Base-by-base conservation (phyloP, 2,113 vertebrate genomes). In the Nycticryphes semicollaris region DNA sequence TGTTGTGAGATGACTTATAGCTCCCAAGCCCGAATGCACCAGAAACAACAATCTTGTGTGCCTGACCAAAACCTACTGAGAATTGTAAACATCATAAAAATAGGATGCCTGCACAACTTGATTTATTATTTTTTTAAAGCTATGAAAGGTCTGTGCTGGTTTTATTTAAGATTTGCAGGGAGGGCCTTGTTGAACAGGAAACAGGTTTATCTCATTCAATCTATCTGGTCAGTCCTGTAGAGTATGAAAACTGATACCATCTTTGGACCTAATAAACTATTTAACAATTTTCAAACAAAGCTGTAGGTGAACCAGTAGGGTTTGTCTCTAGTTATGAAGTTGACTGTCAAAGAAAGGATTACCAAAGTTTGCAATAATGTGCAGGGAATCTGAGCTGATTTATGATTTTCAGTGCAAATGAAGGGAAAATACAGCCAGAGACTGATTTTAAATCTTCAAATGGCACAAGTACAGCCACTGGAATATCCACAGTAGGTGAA, bases 391-490 rank as follows among this genome's bases (percentile, higher is more conserved):
- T 75, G 62, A 78, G 72, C 22, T n/a, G 28, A 53, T 70, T 31
- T 4, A 74, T 35, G 22, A n/a, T 84, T 90, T 92, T 70, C 51
- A 74, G 59, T 63, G 68, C 22, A 88, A 79, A 84, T 25, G 21
- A 69, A 79, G 13, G 23, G 21, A 68, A 10, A 80, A 81, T 27
- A 66, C 9, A 60, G 25, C 10, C 54, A 64, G 37, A 93, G 27
- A 57, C 7, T 59, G 41, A 81, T 78, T 72, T 66, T 39, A 81
- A 35, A 87, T 57, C 54, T 90, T 73, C n/a, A n/a, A 51, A 59
- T 70, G 7, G 4, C 25, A 62, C 10, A 50, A 31, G 37, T 35
- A 66, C 22, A 66, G 33, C n/a, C 41, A 80, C 3, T 0, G 0
- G 86, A 63, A 39, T 8, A 5, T 31, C 6, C 45, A 57, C 21